Evolutionary conservation across 2,113 vertebrate genomes (phyloP).

Genomic region (Dascyllus trimaculatus): DNA sequence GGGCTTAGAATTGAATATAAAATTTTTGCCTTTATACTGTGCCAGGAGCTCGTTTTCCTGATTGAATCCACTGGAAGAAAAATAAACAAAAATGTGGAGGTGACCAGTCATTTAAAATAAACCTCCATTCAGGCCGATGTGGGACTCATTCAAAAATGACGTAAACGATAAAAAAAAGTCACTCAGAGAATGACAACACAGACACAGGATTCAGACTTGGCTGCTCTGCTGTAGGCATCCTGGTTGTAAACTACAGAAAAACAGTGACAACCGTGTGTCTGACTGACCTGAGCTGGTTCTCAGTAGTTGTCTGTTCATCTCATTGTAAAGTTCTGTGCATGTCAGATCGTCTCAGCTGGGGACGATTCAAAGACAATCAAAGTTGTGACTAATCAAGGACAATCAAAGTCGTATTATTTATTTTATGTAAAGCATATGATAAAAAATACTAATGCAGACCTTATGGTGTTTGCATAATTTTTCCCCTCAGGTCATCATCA

Average conservation of each 20-base stretch:
- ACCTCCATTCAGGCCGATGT: neutral
- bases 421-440: neutral
- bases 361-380: conserved; percentile 18
- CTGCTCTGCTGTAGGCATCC: too few relatives aligned
- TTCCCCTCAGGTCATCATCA: neutral
- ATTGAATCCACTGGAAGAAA: conserved; percentile 12
- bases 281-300: too few relatives aligned
- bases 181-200: too few relatives aligned
- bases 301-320: neutral
- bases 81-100: neutral
- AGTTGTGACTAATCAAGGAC: conserved; percentile 13
- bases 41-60: conserved; percentile 14
- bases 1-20: neutral
- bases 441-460: neutral
- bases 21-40: neutral
- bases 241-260: too few relatives aligned
- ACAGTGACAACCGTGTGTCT: too few relatives aligned
- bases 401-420: conserved; percentile 1
- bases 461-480: neutral
- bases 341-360: neutral
- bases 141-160: neutral
- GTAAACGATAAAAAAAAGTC: too few relatives aligned
- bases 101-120: conserved; percentile 1
- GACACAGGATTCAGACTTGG: too few relatives aligned
- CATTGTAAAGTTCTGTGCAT: neutral